phyloP scores from a whole-genome alignment of 2,113 vertebrate species.

The Apteryx owenii region DNA sequence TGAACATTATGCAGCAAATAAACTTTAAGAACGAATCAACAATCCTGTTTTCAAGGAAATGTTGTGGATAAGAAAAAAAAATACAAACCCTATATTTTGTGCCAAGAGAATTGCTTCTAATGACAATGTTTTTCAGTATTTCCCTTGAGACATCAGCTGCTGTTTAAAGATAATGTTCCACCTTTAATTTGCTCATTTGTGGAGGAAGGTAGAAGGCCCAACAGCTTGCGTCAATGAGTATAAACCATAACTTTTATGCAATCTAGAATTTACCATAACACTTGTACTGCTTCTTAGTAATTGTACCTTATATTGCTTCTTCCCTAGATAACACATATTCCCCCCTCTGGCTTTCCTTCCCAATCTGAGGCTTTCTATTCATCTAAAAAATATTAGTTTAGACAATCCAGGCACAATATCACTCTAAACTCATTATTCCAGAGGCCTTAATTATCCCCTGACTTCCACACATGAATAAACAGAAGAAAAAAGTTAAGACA shows the following conservation, averaged over 20 bases:
- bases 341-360: neutral
- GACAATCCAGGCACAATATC: slow-evolving; percentile 18
- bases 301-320: slow-evolving; percentile 3
- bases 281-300: neutral
- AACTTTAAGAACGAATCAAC: neutral
- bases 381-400: slow-evolving; percentile 32
- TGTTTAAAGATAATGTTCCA: slow-evolving; percentile 32
- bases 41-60: neutral
- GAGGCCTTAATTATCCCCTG: slow-evolving; percentile 24
- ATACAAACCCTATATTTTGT: neutral
- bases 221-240: slow-evolving; percentile 13
- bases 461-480: slow-evolving; percentile 9
- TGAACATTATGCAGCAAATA: neutral
- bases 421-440: slow-evolving; percentile 48
- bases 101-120: neutral
- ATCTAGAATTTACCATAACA: neutral
- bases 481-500: neutral
- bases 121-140: neutral
- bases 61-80: neutral
- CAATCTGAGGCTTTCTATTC: neutral
- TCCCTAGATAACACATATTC: neutral
- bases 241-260: neutral
- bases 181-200: slow-evolving; percentile 6
- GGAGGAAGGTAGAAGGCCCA: neutral
- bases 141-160: neutral